Percentiles rank a stretch among this genome's conserved stretches.
Evolutionary conservation across 2,888 invertebrate species (phyloP).

Genomic region (Tanytarsus gracilentus): DNA sequence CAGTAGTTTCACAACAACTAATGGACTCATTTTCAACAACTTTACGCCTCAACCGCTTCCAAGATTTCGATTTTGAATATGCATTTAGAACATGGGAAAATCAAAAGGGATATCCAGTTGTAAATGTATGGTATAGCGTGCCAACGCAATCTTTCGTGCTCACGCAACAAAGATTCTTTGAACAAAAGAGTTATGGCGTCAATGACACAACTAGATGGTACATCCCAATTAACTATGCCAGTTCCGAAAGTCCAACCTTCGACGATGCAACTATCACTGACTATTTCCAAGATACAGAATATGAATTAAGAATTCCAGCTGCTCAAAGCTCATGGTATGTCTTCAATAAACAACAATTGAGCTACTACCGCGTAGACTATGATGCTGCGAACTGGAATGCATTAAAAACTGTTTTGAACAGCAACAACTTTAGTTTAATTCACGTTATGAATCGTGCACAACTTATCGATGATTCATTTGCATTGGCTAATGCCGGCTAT

Average conservation of each 20-base stretch:
- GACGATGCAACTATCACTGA: background rate
- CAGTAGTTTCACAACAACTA: conserved; percentile 14
- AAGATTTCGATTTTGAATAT: background rate
- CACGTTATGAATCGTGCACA: conserved; percentile 56
- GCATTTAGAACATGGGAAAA: conserved; percentile 49
- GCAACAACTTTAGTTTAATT: conserved; percentile 25
- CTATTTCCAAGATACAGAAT: background rate
- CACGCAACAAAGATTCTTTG: conserved; percentile 1
- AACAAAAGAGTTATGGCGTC: background rate
- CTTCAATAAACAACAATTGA: conserved; percentile 27
- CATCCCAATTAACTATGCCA: conserved; percentile 23
- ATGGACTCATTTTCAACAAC: conserved; percentile 2
- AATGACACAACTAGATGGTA: conserved; percentile 9
- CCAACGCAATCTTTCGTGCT: background rate
- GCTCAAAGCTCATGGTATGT: conserved; percentile 18
- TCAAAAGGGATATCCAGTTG: conserved; percentile 66
- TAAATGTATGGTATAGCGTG: conserved; percentile 50
- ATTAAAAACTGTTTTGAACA: conserved; percentile 2
- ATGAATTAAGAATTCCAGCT: background rate
- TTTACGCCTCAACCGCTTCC: background rate
- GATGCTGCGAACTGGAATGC: conserved; percentile 20
- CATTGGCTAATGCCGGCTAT: conserved; percentile 49
- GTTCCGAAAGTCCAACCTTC: background rate
- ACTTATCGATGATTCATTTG: conserved; percentile 57
- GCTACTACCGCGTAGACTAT: conserved; percentile 28